These are phyloP conservation scores for Monodelphis domestica DNA, from an alignment of 2,797 vertebrate species.

Conservation along the genomic window DNA sequence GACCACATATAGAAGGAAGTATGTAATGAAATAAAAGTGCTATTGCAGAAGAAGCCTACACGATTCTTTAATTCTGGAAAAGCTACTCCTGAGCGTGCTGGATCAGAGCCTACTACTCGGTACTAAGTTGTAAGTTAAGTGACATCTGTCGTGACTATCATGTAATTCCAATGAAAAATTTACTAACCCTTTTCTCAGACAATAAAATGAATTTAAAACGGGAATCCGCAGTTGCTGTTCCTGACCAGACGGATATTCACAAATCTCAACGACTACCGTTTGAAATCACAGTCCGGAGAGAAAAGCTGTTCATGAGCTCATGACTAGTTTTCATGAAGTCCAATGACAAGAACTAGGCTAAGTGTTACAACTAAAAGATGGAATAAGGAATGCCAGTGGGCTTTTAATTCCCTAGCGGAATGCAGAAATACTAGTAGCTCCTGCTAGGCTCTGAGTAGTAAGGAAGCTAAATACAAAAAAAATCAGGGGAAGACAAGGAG, in stretches of 20 bases:
- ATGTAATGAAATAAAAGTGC: conserved; percentile 63
- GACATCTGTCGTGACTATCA: neutral
- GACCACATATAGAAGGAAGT: conserved; percentile 56
- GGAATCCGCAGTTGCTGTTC: neutral
- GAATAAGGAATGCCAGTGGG: neutral
- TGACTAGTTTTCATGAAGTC: neutral
- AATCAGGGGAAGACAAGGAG: neutral
- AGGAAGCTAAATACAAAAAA: neutral
- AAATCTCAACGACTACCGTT: neutral
- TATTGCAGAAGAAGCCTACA: conserved; percentile 49
- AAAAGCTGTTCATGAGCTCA: neutral
- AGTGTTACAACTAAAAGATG: neutral
- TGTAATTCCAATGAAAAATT: neutral
- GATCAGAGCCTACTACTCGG: neutral
- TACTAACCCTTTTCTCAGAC: neutral
- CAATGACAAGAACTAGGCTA: neutral
- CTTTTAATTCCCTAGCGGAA: neutral
- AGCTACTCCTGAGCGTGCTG: conserved; percentile 69
- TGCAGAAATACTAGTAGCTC: neutral
- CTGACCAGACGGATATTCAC: neutral
- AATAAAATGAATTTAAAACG: neutral
- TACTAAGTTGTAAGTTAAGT: neutral
- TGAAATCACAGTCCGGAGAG: neutral
- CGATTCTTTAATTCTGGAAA: conserved; percentile 70
- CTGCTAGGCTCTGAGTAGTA: neutral